These are phyloP conservation scores for Dicrostonyx torquatus DNA, from an alignment of 2,797 vertebrate species.

Conservation along the genomic window DNA sequence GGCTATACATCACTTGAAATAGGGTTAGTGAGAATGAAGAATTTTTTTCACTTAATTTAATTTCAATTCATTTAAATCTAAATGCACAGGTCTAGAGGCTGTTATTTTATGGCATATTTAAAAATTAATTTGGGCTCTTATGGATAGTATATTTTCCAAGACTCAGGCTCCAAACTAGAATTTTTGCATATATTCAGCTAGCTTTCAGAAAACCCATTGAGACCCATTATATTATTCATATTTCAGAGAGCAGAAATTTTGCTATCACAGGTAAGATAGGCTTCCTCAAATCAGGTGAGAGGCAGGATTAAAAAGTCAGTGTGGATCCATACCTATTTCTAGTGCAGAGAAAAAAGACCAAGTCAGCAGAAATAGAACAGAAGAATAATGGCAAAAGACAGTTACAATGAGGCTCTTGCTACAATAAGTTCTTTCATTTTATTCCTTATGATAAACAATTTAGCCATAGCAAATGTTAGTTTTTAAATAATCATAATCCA, in stretches of 20 bases:
- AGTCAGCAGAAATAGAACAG: not conserved
- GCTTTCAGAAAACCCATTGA: constrained; percentile 21
- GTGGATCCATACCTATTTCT: not conserved
- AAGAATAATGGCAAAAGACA: constrained; percentile 7
- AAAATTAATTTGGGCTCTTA: constrained; percentile 38
- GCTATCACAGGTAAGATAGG: not conserved
- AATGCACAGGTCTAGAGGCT: not conserved
- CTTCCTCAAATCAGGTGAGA: not conserved
- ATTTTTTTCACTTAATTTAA: constrained; percentile 12
- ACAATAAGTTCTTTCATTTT: constrained; percentile 63
- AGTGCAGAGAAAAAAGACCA: not conserved
- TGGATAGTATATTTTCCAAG: not conserved
- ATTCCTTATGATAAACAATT: constrained; percentile 62
- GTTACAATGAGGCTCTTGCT: not conserved
- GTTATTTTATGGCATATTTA: not conserved
- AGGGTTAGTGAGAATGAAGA: not conserved
- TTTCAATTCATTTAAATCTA: constrained; percentile 2
- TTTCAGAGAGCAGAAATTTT: constrained; percentile 44
- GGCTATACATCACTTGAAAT: not conserved
- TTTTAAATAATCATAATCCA: constrained; percentile 61
- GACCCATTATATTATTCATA: not conserved
- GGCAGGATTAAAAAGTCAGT: constrained; percentile 11
- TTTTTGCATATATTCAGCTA: not conserved
- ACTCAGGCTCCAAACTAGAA: not conserved
- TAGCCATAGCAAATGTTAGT: constrained; percentile 52